Conservation (phyloP, 2,797 vertebrate genomes). For the Buphagus erythrorhynchus region DNA sequence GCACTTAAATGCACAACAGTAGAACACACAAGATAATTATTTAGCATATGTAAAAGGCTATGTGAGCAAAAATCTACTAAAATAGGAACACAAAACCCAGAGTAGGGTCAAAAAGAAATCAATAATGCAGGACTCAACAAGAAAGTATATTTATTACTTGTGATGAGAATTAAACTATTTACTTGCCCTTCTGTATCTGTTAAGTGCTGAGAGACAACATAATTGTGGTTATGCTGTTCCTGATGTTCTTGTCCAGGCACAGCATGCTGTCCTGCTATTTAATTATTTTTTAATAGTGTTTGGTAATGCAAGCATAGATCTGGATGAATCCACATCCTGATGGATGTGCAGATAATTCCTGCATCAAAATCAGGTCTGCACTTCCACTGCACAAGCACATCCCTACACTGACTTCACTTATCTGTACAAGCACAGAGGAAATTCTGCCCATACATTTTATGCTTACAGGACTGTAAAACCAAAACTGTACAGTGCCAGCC, state of each 20-base stretch:
- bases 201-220: neutral
- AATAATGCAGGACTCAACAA: neutral
- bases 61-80: neutral
- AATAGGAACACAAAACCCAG: neutral
- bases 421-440: rapidly evolving
- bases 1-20: neutral
- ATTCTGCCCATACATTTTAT: neutral
- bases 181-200: neutral
- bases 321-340: neutral
- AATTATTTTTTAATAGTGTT: neutral
- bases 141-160: neutral
- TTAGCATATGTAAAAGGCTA: neutral
- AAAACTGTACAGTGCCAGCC: neutral
- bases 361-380: neutral
- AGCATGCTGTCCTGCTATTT: neutral
- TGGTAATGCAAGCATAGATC: neutral
- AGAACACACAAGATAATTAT: neutral
- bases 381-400: neutral
- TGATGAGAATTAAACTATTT: neutral
- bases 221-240: neutral
- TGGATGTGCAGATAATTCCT: neutral
- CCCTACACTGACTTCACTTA: neutral
- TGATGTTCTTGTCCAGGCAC: neutral
- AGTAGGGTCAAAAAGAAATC: neutral
- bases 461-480: neutral